Conservation (phyloP, 2,113 vertebrate genomes). For the Lates calcarifer region DNA sequence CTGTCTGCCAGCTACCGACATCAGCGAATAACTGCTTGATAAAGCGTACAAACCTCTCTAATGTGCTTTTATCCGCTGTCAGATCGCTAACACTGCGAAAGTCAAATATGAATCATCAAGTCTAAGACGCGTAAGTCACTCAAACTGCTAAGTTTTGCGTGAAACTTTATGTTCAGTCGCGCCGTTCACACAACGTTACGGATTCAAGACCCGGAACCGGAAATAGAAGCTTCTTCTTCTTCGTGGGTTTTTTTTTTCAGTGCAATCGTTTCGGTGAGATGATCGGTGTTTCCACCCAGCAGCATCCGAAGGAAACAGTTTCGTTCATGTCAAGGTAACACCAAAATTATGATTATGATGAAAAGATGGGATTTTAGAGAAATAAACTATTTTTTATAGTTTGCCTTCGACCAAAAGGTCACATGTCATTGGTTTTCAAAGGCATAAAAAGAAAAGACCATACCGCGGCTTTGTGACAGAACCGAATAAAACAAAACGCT, state of each 20-base stretch:
- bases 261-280: not conserved
- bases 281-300: constrained; percentile 26
- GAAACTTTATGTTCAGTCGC: constrained; percentile 65
- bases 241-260: not conserved
- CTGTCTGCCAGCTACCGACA: constrained; percentile 35
- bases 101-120: not conserved
- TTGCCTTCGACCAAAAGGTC: not conserved
- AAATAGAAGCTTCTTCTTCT: constrained; percentile 44
- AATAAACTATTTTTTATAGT: not conserved
- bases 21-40: not conserved
- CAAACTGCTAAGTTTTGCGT: not conserved
- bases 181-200: constrained; percentile 80
- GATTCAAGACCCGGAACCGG: constrained; percentile 71
- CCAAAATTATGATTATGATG: no score
- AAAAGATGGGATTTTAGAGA: not conserved
- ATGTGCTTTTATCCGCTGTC: not conserved
- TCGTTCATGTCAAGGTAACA: not conserved
- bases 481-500: not conserved
- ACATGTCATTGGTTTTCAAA: no score
- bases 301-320: not conserved
- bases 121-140: not conserved
- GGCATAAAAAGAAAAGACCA: not conserved
- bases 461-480: not conserved
- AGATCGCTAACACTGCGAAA: not conserved
- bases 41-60: constrained; percentile 28